Evolutionary conservation across 2,888 invertebrate species (phyloP).

Genomic region (Pocota personata): DNA sequence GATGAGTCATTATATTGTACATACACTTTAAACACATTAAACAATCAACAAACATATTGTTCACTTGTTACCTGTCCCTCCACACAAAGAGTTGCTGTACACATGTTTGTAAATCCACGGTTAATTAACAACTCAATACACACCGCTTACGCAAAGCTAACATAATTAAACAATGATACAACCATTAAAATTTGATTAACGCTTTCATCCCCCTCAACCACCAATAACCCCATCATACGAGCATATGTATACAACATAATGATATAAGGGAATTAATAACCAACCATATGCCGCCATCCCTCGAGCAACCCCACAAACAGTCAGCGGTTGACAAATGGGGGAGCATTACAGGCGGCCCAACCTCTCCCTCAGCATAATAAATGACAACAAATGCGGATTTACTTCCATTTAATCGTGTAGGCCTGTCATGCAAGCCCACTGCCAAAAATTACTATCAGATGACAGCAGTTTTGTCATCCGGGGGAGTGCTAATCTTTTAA

Average conservation of each 20-base stretch:
- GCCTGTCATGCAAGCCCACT: conserved; percentile 37
- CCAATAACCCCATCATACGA: conserved; percentile 4
- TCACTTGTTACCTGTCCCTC: not conserved
- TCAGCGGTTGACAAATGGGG: conserved; percentile 57
- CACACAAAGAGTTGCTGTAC: not conserved
- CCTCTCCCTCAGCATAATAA: conserved; percentile 41
- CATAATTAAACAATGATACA: conserved; percentile 73
- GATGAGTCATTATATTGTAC: not conserved
- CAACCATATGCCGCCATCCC: conserved; percentile 16
- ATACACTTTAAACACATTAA: not conserved
- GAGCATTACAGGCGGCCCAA: conserved; percentile 21
- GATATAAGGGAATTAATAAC: conserved; percentile 52
- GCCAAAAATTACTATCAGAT: conserved; percentile 48
- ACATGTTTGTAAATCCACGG: conserved; percentile 37
- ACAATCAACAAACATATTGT: not conserved
- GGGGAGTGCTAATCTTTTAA: conserved; percentile 15
- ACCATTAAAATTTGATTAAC: conserved; percentile 72
- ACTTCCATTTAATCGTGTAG: conserved; percentile 57
- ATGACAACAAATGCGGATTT: conserved; percentile 66
- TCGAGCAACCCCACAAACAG: not conserved
- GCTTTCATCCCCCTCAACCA: conserved; percentile 17
- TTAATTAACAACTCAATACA: conserved; percentile 71
- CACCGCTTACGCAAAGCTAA: conserved; percentile 62
- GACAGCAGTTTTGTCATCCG: conserved; percentile 51
- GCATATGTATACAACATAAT: conserved; percentile 46